Evolutionary conservation across 2,888 invertebrate species (phyloP).

Genomic region (Pollenia griseotomentosa): DNA sequence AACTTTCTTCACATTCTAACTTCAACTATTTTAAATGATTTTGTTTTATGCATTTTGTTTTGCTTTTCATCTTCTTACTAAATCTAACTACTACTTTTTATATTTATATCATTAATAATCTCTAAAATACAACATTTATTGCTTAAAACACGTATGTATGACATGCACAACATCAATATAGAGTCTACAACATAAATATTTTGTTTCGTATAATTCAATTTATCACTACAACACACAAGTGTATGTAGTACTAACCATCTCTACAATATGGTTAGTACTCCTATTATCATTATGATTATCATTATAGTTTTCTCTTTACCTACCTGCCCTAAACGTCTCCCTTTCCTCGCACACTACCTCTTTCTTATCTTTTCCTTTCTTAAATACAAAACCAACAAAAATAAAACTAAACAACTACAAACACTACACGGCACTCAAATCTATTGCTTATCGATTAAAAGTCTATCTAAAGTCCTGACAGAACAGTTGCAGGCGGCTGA

Average conservation of each 20-base stretch:
- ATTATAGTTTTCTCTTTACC: constrained; percentile 57
- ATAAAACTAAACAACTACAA: constrained; percentile 45
- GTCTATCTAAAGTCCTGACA: constrained; percentile 41
- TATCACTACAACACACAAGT: constrained; percentile 69
- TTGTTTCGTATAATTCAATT: constrained; percentile 54
- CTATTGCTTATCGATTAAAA: constrained; percentile 57
- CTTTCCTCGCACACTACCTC: neutral
- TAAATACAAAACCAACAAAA: constrained; percentile 20
- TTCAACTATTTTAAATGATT: constrained; percentile 43
- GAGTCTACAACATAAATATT: constrained; percentile 67
- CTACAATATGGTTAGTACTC: constrained; percentile 64
- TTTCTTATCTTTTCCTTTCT: neutral
- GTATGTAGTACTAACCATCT: constrained; percentile 61
- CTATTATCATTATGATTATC: constrained; percentile 73
- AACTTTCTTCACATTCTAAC: constrained; percentile 15
- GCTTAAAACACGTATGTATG: constrained; percentile 72
- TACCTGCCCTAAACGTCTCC: neutral
- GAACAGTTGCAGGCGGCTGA: neutral
- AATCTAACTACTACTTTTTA: constrained; percentile 67
- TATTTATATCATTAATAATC: constrained; percentile 63
- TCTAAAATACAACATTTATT: constrained; percentile 74
- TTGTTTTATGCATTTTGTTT: constrained; percentile 20
- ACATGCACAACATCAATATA: constrained; percentile 74
- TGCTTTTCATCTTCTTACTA: constrained; percentile 39
- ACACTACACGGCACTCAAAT: constrained; percentile 38